Conservation (phyloP, 2,888 invertebrate genomes). For the Cataglyphis rosenhaueri region DNA sequence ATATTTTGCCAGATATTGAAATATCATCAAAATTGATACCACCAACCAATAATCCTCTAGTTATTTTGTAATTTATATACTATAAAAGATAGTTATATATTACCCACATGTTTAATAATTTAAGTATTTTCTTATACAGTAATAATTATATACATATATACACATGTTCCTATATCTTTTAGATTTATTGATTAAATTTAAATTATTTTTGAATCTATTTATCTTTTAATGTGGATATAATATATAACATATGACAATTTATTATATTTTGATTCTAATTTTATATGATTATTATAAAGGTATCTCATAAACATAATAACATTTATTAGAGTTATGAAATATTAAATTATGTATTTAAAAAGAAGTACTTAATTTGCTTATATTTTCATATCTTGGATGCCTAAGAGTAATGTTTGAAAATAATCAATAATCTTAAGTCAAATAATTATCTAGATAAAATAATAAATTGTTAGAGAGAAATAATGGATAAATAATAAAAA, state of each 20-base stretch:
- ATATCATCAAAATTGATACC: background rate
- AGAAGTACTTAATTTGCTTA: slow-evolving; percentile 28
- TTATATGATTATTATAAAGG: slow-evolving; percentile 42
- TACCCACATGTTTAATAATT: slow-evolving; percentile 9
- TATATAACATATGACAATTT: slow-evolving; percentile 2
- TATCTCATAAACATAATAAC: slow-evolving; percentile 32
- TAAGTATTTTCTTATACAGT: slow-evolving; percentile 16
- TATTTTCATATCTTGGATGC: slow-evolving; percentile 17
- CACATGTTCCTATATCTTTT: slow-evolving; percentile 8
- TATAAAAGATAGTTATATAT: slow-evolving; percentile 2
- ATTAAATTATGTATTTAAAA: slow-evolving; percentile 34
- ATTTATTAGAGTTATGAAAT: slow-evolving; percentile 32
- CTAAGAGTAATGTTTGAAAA: background rate
- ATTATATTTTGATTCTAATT: slow-evolving; percentile 50
- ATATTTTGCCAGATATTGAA: background rate
- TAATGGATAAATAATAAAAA: background rate
- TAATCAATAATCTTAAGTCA: background rate
- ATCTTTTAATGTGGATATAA: background rate
- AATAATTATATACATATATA: background rate
- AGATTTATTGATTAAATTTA: background rate
- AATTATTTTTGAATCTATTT: slow-evolving; percentile 8
- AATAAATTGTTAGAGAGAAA: background rate
- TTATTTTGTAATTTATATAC: background rate
- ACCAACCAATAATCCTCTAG: background rate
- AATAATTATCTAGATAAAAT: slow-evolving; percentile 13